These are phyloP conservation scores for Drosophila merina DNA, from an alignment of 2,888 invertebrate species.

Conservation along the genomic window DNA sequence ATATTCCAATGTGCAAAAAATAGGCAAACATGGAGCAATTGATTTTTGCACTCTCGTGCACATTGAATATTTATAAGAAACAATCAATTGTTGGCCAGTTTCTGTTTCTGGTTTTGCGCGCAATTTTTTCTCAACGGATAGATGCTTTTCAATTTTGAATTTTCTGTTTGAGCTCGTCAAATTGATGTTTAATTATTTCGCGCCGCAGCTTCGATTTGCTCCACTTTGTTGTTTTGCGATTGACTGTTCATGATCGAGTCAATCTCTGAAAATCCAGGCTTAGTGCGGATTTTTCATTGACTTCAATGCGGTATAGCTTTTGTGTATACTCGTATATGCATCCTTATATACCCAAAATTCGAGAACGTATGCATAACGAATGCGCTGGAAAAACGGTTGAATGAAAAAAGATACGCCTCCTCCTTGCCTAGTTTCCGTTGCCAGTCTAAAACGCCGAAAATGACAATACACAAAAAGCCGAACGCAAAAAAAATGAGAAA, in stretches of 20 bases:
- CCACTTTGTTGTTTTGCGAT: constrained; percentile 11
- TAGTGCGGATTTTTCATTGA: constrained; percentile 59
- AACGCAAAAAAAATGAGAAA: constrained; percentile 53
- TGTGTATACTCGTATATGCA: constrained; percentile 18
- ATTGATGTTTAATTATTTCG: constrained; percentile 53
- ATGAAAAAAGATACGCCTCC: constrained; percentile 51
- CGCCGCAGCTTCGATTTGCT: constrained; percentile 26
- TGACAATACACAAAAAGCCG: constrained; percentile 61
- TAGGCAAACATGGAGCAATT: constrained; percentile 33
- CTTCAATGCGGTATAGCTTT: constrained; percentile 44
- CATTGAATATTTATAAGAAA: constrained; percentile 46
- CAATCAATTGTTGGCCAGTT: constrained; percentile 45
- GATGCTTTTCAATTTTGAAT: constrained; percentile 1
- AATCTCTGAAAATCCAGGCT: constrained; percentile 59
- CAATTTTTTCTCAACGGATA: constrained; percentile 18
- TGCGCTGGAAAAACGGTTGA: constrained; percentile 38
- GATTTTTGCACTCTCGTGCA: constrained; percentile 34
- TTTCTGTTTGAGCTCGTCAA: constrained; percentile 40
- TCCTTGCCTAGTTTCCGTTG: not conserved
- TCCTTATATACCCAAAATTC: not conserved
- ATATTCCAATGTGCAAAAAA: constrained; percentile 33
- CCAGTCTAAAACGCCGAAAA: constrained; percentile 52
- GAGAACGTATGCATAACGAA: constrained; percentile 15
- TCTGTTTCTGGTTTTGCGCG: constrained; percentile 16
- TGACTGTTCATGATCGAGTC: constrained; percentile 62